These are phyloP conservation scores for Brachyistius frenatus DNA, from an alignment of 2,113 vertebrate genomes.

Conservation along the genomic window DNA sequence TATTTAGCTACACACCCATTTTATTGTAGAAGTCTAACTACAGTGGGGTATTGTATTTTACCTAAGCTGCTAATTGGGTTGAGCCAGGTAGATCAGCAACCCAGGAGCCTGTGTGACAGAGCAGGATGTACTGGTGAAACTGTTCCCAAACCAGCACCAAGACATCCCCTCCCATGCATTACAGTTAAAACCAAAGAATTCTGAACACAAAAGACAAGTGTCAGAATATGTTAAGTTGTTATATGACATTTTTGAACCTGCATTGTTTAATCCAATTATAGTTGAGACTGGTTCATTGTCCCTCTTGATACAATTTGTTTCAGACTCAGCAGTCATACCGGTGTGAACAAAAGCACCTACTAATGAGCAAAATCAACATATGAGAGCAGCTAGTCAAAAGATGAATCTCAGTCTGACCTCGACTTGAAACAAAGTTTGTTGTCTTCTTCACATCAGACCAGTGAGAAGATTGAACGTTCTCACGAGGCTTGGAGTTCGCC, in stretches of 20 bases:
- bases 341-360: background rate
- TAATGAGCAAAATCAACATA: background rate
- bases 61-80: constrained; percentile 25
- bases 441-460: background rate
- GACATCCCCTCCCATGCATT: background rate
- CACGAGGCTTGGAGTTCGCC: too few species aligned
- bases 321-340: too few species aligned
- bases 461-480: too few species aligned
- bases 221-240: background rate
- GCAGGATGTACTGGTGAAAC: background rate
- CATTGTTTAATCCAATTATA: too few species aligned
- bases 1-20: constrained; percentile 33
- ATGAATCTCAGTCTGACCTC: background rate
- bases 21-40: constrained; percentile 11
- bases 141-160: background rate
- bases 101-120: background rate
- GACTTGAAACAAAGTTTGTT: background rate
- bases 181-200: constrained; percentile 2
- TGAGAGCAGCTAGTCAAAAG: background rate
- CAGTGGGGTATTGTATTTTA: constrained; percentile 37
- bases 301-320: too few species aligned
- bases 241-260: background rate
- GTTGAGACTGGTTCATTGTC: too few species aligned
- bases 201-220: background rate
- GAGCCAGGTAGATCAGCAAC: constrained; percentile 10